These are phyloP conservation scores for Sebastes matsubarae DNA, from an alignment of 2,797 vertebrate species.

Conservation along the genomic window DNA sequence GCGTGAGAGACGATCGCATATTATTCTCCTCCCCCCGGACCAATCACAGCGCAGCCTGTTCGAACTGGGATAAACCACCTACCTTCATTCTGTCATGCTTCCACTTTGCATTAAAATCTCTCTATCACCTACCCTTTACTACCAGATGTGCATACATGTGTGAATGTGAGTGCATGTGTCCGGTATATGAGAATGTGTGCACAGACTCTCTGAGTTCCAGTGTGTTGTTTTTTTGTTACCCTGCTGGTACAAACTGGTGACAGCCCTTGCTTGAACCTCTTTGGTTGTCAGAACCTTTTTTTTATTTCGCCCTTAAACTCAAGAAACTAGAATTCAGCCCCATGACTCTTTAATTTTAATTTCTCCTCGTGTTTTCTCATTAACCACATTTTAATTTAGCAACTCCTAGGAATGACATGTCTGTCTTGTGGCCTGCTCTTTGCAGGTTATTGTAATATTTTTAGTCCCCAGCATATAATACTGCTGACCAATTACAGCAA, in stretches of 20 bases:
- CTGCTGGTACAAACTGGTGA: slow-evolving; percentile 46
- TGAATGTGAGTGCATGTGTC: slow-evolving; percentile 40
- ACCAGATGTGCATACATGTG: slow-evolving; percentile 50
- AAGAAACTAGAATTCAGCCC: slow-evolving; percentile 1
- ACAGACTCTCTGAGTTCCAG: slow-evolving; percentile 6
- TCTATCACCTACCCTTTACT: slow-evolving; percentile 32
- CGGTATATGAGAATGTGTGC: slow-evolving; percentile 7
- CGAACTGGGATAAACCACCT: slow-evolving; percentile 14
- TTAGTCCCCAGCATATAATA: background rate
- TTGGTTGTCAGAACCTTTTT: slow-evolving; percentile 9
- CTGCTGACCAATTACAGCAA: slow-evolving; percentile 12
- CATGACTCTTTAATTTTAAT: background rate
- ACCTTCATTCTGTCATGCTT: slow-evolving; percentile 39
- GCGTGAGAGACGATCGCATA: slow-evolving; percentile 19
- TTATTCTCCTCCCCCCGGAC: background rate
- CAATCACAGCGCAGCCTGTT: slow-evolving; percentile 50
- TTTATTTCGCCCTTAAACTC: background rate
- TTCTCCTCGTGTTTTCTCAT: slow-evolving; percentile 16
- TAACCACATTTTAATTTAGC: slow-evolving; percentile 20
- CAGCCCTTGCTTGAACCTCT: slow-evolving; percentile 29
- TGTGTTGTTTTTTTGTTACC: slow-evolving; percentile 9
- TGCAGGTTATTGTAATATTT: slow-evolving; percentile 2
- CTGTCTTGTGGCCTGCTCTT: background rate
- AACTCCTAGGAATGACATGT: slow-evolving; percentile 8
- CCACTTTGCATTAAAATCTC: slow-evolving; percentile 27